phyloP scores from a whole-genome alignment of 2,113 vertebrate genomes.

The Lonchura striata region DNA sequence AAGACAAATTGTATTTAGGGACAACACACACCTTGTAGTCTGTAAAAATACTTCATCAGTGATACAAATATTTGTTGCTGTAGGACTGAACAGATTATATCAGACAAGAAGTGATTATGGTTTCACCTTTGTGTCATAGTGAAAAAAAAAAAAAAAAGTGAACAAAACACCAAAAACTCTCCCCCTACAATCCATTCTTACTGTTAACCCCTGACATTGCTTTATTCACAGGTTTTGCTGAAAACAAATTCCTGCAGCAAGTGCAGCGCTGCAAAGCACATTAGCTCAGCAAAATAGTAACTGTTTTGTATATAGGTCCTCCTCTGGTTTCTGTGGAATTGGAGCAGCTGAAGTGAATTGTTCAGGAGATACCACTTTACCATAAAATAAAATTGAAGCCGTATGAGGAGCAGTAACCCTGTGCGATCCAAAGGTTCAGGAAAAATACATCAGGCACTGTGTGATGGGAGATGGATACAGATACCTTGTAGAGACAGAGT shows the following conservation, averaged over 20 bases:
- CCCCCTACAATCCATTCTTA: background rate
- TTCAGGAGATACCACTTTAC: background rate
- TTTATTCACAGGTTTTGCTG: background rate
- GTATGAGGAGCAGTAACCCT: background rate
- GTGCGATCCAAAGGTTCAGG: background rate
- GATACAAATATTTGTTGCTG: background rate
- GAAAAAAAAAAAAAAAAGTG: background rate
- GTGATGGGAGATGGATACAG: background rate
- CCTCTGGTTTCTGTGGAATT: background rate
- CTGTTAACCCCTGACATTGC: background rate
- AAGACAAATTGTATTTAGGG: background rate
- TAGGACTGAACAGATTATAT: background rate
- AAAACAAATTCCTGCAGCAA: background rate
- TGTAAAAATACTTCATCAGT: background rate
- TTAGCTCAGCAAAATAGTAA: background rate
- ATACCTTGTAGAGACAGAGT: accelerated
- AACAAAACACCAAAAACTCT: background rate
- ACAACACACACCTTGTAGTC: background rate
- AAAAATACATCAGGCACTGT: background rate
- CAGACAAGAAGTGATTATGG: background rate
- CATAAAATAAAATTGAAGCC: background rate
- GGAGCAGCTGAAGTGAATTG: background rate
- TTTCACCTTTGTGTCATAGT: background rate
- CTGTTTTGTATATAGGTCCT: background rate
- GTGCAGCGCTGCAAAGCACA: background rate